Evolutionary conservation across 2,797 vertebrate species (phyloP).

Genomic region (Pseudocheirus occidentalis): DNA sequence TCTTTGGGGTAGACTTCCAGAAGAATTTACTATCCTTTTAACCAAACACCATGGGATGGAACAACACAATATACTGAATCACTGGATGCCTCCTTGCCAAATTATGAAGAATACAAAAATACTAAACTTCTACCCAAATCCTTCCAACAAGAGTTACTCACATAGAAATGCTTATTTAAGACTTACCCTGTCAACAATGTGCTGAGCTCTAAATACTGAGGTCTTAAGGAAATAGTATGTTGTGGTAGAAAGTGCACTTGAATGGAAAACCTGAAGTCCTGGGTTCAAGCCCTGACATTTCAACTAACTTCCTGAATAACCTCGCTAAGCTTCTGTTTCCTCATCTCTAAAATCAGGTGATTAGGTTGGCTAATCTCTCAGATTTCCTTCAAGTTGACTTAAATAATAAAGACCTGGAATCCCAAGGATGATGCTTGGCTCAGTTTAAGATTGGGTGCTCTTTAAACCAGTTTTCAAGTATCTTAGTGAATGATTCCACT

Average conservation of each 20-base stretch:
- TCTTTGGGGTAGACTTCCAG: conserved; percentile 79
- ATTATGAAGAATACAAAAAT: conserved; percentile 52
- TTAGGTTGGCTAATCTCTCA: neutral
- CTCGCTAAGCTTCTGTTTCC: neutral
- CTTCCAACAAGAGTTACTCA: conserved; percentile 42
- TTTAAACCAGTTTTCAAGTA: conserved; percentile 68
- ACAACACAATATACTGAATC: neutral
- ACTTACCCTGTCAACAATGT: conserved; percentile 31
- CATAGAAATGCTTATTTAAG: conserved; percentile 19
- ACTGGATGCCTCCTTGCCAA: conserved; percentile 54
- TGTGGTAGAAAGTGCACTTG: neutral
- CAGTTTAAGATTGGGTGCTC: conserved; percentile 49
- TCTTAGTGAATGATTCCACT: conserved; percentile 47
- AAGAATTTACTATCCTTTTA: conserved; percentile 73
- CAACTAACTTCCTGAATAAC: neutral
- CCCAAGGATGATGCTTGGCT: conserved; percentile 48
- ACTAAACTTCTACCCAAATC: conserved; percentile 42
- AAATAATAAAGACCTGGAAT: conserved; percentile 36
- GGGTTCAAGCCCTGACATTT: neutral
- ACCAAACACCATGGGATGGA: conserved; percentile 61
- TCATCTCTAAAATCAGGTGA: neutral
- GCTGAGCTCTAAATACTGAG: neutral
- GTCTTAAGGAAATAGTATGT: neutral
- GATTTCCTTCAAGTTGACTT: neutral
- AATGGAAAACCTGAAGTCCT: neutral